A percentile compares a stretch with the other conserved stretches of the same genome.
These are phyloP conservation scores for Alfaro cultratus DNA, from an alignment of 2,797 vertebrate genomes.

Conservation along the genomic window DNA sequence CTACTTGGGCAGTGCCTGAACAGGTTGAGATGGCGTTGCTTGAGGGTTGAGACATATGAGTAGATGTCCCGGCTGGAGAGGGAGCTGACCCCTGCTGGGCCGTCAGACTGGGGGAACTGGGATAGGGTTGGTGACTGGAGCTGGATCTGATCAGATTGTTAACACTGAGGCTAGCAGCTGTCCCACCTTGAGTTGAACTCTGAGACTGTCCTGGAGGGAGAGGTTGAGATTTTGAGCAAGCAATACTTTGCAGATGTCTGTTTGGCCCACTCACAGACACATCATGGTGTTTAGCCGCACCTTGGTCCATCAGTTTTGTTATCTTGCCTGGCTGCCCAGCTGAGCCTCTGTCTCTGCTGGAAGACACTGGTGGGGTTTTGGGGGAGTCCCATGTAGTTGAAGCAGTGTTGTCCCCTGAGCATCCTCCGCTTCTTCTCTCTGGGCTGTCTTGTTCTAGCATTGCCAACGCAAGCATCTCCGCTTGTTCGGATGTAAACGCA, in stretches of 20 bases:
- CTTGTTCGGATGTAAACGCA: slow-evolving; percentile 91
- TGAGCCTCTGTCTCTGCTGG: slow-evolving; percentile 73
- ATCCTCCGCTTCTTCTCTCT: slow-evolving; percentile 70
- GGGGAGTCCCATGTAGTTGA: slow-evolving; percentile 80
- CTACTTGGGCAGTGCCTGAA: slow-evolving; percentile 81
- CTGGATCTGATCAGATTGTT: slow-evolving; percentile 92
- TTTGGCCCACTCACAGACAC: slow-evolving; percentile 74
- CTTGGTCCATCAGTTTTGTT: slow-evolving; percentile 73
- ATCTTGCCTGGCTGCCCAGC: slow-evolving; percentile 78
- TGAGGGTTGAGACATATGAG: slow-evolving; percentile 81
- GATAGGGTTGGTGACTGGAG: slow-evolving; percentile 86
- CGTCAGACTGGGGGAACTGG: slow-evolving; percentile 84
- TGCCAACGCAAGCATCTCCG: slow-evolving; percentile 93
- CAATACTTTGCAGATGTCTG: slow-evolving; percentile 82
- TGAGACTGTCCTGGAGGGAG: slow-evolving; percentile 75
- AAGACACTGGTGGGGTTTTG: slow-evolving; percentile 66
- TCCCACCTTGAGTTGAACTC: slow-evolving; percentile 74
- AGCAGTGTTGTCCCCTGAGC: slow-evolving; percentile 66
- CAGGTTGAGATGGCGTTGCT: slow-evolving; percentile 84
- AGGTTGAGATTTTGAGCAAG: slow-evolving; percentile 83
- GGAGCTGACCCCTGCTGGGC: slow-evolving; percentile 74
- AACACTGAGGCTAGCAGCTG: slow-evolving; percentile 89
- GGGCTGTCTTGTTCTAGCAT: slow-evolving; percentile 94
- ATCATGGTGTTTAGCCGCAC: slow-evolving; percentile 80
- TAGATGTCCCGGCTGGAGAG: slow-evolving; percentile 73